Percentiles rank a stretch among this genome's conserved stretches.
Conservation (phyloP, 1,140 invertebrate genomes). For the Heliconius hermathena region DNA sequence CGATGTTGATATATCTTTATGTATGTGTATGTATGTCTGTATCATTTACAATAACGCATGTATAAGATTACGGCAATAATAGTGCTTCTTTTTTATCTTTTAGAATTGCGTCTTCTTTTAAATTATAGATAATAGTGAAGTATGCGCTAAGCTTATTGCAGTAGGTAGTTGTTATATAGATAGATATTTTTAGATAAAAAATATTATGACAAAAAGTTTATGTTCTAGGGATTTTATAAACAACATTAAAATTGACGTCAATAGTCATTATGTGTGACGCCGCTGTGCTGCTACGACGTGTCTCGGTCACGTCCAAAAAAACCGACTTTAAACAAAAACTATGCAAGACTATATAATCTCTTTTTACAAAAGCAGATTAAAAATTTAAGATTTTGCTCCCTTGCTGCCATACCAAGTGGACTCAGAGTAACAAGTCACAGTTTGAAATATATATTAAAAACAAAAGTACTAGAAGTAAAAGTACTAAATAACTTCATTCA, state of each 20-base stretch:
- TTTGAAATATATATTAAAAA: not conserved
- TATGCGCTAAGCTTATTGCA: not conserved
- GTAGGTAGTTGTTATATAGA: not conserved
- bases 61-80: conserved; percentile 4
- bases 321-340: too few species aligned
- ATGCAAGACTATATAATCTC: not conserved
- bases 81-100: not conserved
- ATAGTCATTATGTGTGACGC: not conserved
- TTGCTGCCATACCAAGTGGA: not conserved
- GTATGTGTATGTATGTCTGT: not conserved
- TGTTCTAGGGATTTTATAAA: not conserved
- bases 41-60: not conserved
- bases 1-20: not conserved
- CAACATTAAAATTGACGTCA: not conserved
- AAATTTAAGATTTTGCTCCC: not conserved
- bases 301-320: not conserved
- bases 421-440: not conserved
- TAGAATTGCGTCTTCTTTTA: not conserved
- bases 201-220: not conserved
- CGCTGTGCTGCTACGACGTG: not conserved
- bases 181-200: not conserved
- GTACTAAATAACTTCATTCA: not conserved
- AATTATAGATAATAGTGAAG: not conserved
- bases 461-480: not conserved
- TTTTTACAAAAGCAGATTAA: not conserved